Conservation (phyloP, 2,888 invertebrate genomes). For the Trichacis sp. region DNA sequence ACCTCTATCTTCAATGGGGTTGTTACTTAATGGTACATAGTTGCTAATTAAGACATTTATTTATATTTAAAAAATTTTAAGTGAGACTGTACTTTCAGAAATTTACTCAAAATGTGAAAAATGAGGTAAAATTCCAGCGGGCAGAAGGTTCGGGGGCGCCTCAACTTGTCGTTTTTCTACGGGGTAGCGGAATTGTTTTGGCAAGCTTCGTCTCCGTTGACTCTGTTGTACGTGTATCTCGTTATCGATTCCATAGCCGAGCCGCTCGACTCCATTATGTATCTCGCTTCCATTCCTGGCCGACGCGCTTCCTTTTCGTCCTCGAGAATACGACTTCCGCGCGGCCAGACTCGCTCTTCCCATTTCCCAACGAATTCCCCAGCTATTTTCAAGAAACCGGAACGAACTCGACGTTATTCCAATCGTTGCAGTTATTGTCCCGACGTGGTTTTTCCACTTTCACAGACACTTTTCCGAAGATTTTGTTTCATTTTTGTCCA, state of each 20-base stretch:
- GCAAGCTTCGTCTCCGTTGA: conserved; percentile 23
- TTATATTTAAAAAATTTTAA: too few species aligned
- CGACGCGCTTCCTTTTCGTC: background rate
- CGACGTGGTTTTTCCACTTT: too few species aligned
- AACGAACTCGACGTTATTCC: too few species aligned
- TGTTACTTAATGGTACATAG: too few species aligned
- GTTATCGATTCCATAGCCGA: conserved; percentile 29
- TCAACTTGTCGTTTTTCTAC: background rate
- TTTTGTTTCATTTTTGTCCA: too few species aligned
- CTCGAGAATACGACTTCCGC: background rate
- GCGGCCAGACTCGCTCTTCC: background rate
- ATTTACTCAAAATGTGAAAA: background rate
- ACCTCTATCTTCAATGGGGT: too few species aligned
- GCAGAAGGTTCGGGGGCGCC: background rate
- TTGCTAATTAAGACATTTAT: too few species aligned
- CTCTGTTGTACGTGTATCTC: conserved; percentile 28
- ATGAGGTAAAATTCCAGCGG: background rate
- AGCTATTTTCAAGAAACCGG: too few species aligned
- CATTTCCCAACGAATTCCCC: too few species aligned
- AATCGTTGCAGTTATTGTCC: too few species aligned
- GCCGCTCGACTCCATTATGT: background rate
- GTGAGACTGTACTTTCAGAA: too few species aligned
- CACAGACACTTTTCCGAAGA: too few species aligned
- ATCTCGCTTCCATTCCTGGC: background rate
- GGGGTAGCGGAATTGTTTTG: conserved; percentile 26